These are phyloP conservation scores for Chlamydotis undulata DNA, from an alignment of 2,113 vertebrate genomes.

Conservation along the genomic window DNA sequence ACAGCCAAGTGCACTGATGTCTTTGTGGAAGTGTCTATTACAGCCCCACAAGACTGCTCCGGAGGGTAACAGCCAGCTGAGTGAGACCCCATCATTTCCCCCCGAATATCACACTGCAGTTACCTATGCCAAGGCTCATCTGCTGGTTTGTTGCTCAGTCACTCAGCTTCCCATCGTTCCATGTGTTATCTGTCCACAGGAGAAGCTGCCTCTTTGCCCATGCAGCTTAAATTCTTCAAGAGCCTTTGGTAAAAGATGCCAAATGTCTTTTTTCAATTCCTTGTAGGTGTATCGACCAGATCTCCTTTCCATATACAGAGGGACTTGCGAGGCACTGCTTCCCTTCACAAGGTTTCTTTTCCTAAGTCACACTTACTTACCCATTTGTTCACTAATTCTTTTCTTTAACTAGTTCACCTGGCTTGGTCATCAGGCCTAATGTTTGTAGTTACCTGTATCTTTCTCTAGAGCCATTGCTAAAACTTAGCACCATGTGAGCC, in stretches of 20 bases:
- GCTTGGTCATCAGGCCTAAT: neutral
- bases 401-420: neutral
- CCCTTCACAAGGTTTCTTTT: neutral
- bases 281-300: fast-evolving
- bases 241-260: neutral
- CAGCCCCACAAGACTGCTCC: fast-evolving
- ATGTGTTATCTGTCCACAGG: fast-evolving
- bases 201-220: neutral
- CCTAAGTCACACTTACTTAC: neutral
- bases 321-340: fast-evolving
- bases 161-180: neutral
- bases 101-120: neutral
- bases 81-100: neutral
- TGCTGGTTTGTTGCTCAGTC: neutral
- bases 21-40: neutral
- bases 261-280: neutral
- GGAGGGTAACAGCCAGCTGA: neutral
- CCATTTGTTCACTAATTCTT: neutral
- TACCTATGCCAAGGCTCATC: neutral
- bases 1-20: neutral
- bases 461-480: neutral
- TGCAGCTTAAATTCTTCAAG: neutral
- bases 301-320: neutral
- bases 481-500: neutral
- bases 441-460: neutral